Conservation (phyloP, 1,140 invertebrate species). For the Drosophila persimilis region DNA sequence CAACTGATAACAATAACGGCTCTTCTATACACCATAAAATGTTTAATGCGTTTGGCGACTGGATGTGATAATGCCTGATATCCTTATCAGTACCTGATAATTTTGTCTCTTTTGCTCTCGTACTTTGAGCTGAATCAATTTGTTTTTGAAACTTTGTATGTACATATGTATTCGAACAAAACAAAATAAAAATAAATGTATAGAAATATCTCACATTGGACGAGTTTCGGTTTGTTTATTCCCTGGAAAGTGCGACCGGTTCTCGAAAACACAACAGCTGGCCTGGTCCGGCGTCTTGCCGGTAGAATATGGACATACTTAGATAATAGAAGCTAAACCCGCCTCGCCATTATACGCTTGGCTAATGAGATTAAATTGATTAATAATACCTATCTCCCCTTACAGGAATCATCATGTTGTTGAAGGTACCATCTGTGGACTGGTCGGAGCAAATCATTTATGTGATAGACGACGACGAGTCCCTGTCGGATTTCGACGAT, state of each 20-base stretch:
- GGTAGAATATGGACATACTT: conserved; percentile 34
- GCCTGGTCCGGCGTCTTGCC: conserved; percentile 42
- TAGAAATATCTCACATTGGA: conserved; percentile 10
- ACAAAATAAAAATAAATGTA: conserved; percentile 40
- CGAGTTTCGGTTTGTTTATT: conserved; percentile 35
- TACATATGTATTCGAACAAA: conserved; percentile 23
- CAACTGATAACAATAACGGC: conserved; percentile 58
- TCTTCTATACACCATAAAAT: conserved; percentile 26
- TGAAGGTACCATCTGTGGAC: conserved; percentile 81
- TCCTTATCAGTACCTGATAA: conserved; percentile 17
- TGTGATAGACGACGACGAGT: conserved; percentile 84
- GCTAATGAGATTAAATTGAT: neutral
- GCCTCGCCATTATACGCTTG: too few species aligned
- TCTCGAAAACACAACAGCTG: conserved; percentile 53
- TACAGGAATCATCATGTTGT: conserved; percentile 70
- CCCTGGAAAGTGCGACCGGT: conserved; percentile 50
- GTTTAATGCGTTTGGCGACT: conserved; percentile 20
- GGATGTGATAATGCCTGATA: conserved; percentile 41
- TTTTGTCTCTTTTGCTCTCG: conserved; percentile 44
- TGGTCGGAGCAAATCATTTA: conserved; percentile 82
- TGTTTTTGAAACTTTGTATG: conserved; percentile 56
- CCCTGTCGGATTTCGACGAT: conserved; percentile 84
- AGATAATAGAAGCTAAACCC: neutral
- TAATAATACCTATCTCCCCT: conserved; percentile 2
- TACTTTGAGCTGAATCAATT: conserved; percentile 68